Conservation (phyloP, 2,888 invertebrate genomes). For the Zootermopsis nevadensis region DNA sequence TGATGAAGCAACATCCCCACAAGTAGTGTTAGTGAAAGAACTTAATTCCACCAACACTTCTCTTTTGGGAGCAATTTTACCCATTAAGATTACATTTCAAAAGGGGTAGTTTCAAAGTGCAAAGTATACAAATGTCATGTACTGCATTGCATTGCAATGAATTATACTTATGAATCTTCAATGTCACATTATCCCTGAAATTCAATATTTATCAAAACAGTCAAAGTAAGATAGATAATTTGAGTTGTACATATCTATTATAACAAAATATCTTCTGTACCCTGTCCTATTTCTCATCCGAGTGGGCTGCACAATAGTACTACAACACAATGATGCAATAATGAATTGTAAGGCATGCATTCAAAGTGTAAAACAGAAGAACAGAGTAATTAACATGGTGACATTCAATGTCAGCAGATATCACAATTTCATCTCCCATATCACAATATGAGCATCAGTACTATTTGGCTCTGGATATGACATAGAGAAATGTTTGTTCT, state of each 20-base stretch:
- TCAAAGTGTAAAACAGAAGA: not conserved
- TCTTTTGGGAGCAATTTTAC: too few relatives aligned
- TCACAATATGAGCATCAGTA: slow-evolving; percentile 87
- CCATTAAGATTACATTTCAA: too few relatives aligned
- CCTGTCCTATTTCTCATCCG: not conserved
- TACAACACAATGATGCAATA: not conserved
- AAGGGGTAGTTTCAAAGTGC: not conserved
- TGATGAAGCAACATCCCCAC: too few relatives aligned
- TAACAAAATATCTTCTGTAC: not conserved
- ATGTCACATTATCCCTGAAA: not conserved
- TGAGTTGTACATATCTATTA: not conserved
- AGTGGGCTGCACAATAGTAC: not conserved
- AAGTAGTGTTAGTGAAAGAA: too few relatives aligned
- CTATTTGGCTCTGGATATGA: slow-evolving; percentile 73
- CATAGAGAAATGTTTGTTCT: slow-evolving; percentile 56
- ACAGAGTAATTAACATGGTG: not conserved
- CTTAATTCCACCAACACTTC: too few relatives aligned
- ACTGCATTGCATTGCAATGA: not conserved
- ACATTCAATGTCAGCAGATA: slow-evolving; percentile 51
- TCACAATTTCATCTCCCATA: slow-evolving; percentile 90
- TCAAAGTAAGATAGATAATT: not conserved
- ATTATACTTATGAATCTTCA: not conserved
- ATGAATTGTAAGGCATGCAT: slow-evolving; percentile 13
- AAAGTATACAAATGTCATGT: not conserved
- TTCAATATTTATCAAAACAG: not conserved